phyloP scores from a whole-genome alignment of 2,888 invertebrate genomes.

The Scaptomyza tumidula region DNA sequence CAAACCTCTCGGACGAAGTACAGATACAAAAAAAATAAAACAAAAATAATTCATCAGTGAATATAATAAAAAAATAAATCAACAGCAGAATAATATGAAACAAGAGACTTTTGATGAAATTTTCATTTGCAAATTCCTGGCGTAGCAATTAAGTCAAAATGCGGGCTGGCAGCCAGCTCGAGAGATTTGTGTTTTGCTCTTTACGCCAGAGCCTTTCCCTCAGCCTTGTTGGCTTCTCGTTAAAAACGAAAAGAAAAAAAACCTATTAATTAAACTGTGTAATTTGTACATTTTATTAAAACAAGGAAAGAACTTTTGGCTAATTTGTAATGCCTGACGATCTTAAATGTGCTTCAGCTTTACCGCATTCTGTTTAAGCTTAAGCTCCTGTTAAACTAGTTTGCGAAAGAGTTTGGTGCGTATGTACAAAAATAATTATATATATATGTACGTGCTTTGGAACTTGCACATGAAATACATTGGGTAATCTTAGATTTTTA shows the following conservation, averaged over 20 bases:
- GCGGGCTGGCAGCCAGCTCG: constrained; percentile 22
- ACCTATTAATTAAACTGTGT: constrained; percentile 62
- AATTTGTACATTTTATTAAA: constrained; percentile 53
- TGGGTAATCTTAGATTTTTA: constrained; percentile 36
- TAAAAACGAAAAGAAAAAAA: constrained; percentile 8
- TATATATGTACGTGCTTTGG: constrained; percentile 39
- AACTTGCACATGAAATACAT: constrained; percentile 30
- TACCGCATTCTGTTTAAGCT: constrained; percentile 4
- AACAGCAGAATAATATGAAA: constrained; percentile 43
- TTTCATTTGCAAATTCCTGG: constrained; percentile 75
- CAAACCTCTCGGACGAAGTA: constrained; percentile 44
- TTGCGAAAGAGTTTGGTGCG: constrained; percentile 12
- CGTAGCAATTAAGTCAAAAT: constrained; percentile 71
- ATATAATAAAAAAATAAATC: constrained; percentile 19
- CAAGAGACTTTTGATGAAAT: constrained; percentile 69
- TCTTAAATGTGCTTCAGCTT: constrained; percentile 14
- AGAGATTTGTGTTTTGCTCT: constrained; percentile 34
- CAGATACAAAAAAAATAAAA: constrained; percentile 15
- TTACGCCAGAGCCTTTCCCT: constrained; percentile 8
- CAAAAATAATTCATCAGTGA: constrained; percentile 54
- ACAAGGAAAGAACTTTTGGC: constrained; percentile 18
- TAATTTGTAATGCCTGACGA: constrained; percentile 38
- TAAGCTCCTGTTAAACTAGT: constrained; percentile 4
- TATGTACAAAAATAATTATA: constrained; percentile 44
- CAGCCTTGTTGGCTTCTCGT: constrained; percentile 22